Percentiles rank a stretch among this genome's conserved stretches.
Conservation (phyloP, 1,140 invertebrate genomes). For the Nasonia vitripennis region DNA sequence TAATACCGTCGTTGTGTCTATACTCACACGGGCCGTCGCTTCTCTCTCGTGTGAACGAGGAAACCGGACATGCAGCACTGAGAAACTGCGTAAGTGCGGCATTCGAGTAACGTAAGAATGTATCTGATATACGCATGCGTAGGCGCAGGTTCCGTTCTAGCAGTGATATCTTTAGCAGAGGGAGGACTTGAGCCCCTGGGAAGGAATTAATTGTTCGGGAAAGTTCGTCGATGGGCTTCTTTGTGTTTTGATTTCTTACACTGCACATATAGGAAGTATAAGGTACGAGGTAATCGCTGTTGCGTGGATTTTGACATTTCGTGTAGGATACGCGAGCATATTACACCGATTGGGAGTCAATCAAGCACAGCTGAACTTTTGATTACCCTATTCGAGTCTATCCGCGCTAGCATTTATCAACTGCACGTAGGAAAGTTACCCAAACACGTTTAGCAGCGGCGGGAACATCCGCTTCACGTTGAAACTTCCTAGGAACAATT, state of each 20-base stretch:
- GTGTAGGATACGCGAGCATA: too few species aligned
- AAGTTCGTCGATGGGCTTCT: background rate
- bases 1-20: background rate
- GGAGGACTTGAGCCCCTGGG: background rate
- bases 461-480: background rate
- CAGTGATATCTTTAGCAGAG: background rate
- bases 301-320: too few species aligned
- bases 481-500: slow-evolving; percentile 32
- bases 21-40: background rate
- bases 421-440: background rate
- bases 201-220: background rate
- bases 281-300: too few species aligned
- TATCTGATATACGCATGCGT: background rate
- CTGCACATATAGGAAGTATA: too few species aligned
- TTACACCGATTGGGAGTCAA: too few species aligned
- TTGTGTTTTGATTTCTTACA: background rate
- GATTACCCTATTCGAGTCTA: too few species aligned
- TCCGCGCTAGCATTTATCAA: background rate
- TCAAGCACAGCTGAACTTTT: too few species aligned
- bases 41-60: background rate
- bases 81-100: slow-evolving; percentile 21
- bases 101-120: background rate
- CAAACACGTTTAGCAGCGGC: background rate
- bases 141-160: background rate
- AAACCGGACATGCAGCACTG: slow-evolving; percentile 27